Evolutionary conservation across 2,797 vertebrate genomes (phyloP), one percentile per base, ranked within the genome.

Genomic region (Serranus cabrilla): DNA sequence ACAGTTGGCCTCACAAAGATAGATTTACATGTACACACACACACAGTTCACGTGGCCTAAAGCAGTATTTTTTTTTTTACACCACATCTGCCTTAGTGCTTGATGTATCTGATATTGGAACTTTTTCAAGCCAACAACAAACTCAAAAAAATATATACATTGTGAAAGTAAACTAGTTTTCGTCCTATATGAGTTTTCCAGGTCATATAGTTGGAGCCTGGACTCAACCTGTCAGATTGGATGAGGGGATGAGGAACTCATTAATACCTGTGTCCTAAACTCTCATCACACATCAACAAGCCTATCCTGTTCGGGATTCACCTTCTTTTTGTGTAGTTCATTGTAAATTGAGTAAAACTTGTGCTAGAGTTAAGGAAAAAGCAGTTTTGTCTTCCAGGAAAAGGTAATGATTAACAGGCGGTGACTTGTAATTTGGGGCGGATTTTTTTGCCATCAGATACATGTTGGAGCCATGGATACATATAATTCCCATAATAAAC

Each of bases 371-470:
- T 7, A 0, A 27, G 17, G 7, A 57, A 27, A 39, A 57, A 20
- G 18, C 12, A 16, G 7, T 4, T 25, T 2, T 13, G 7, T 43
- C 39, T 61, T 74, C 55, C 46, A 68, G 50, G 55, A 78, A 76
- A 61, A n/a, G 18, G 0, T 62, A 12, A 51, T 42, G 21, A 76
- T 60, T 51, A 52, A 65, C 54, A 74, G 18, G 40, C n/a, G 25
- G 1, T 21, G 13, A 21, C 18, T 16, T 27, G 11, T 25, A 11
- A 7, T 18, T 27, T 2, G 5, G 2, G 5, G 27, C n/a, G 13
- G 6, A 10, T 18, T 54, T 37, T n/a, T 20, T 12, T 4, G 5
- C 9, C 7, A 50, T 12, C 23, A 39, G 0, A 16, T 31, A 11
- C 9, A 27, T 52, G 21, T 23, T 17, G 3, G 11, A 55, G 16